A percentile compares a stretch with the other conserved stretches of the same genome.
Evolutionary conservation across 2,888 invertebrate species (phyloP).

Genomic region (Drosophila melanosoma): DNA sequence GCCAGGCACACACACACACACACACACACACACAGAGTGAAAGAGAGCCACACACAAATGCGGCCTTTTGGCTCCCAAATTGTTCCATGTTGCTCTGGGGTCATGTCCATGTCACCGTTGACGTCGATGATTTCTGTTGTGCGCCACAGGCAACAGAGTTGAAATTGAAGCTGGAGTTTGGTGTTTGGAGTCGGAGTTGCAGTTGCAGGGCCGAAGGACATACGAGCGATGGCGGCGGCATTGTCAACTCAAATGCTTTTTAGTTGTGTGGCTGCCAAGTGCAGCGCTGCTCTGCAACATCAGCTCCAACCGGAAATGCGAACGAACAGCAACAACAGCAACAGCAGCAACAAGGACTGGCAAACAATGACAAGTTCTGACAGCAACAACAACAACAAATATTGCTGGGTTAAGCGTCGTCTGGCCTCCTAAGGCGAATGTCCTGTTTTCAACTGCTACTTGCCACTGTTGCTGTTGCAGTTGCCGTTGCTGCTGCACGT

Average conservation of each 20-base stretch:
- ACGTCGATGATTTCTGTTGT: constrained; percentile 62
- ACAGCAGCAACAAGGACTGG: constrained; percentile 47
- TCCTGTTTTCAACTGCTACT: constrained; percentile 46
- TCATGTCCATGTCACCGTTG: constrained; percentile 70
- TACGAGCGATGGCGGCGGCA: constrained; percentile 18
- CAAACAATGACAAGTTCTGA: constrained; percentile 78
- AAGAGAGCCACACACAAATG: background rate
- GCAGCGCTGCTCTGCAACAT: constrained; percentile 56
- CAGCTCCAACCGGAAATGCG: constrained; percentile 71
- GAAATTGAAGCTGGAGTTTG: constrained; percentile 27
- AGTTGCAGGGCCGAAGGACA: constrained; percentile 19
- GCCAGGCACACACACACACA: constrained; percentile 15
- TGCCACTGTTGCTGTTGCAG: constrained; percentile 24
- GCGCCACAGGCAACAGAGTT: constrained; percentile 13
- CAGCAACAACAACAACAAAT: constrained; percentile 59
- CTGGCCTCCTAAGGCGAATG: constrained; percentile 62
- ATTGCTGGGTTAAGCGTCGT: constrained; percentile 43
- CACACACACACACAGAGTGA: constrained; percentile 16
- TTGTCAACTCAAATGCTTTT: constrained; percentile 71
- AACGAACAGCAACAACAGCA: constrained; percentile 34
- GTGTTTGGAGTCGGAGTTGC: constrained; percentile 24
- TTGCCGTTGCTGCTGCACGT: constrained; percentile 42
- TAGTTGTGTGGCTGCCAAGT: constrained; percentile 75
- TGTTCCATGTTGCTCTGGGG: constrained; percentile 67
- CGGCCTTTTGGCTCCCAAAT: constrained; percentile 44